These are phyloP conservation scores for Scaptomyza montana DNA, from an alignment of 1,140 invertebrate species.

Conservation along the genomic window DNA sequence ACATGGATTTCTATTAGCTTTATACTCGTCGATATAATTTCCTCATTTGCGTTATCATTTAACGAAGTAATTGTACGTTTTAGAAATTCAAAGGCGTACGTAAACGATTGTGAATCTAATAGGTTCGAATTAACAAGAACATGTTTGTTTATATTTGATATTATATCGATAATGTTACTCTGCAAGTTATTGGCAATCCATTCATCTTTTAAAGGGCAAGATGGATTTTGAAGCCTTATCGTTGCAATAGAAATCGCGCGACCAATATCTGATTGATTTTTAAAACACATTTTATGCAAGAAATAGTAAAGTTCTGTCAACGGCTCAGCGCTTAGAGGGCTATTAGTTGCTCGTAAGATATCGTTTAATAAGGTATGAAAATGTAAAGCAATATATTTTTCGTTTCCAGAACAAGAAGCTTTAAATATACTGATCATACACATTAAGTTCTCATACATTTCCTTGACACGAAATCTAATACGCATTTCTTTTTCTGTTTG, in stretches of 20 bases:
- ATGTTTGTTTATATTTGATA: conserved; percentile 46
- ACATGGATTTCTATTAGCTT: conserved; percentile 90
- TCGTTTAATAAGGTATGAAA: conserved; percentile 87
- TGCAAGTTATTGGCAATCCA: conserved; percentile 91
- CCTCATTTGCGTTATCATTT: conserved; percentile 85
- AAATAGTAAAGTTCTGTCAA: conserved; percentile 87
- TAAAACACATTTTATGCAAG: conserved; percentile 81
- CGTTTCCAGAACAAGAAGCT: conserved; percentile 87
- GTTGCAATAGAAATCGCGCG: conserved; percentile 87
- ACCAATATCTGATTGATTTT: conserved; percentile 33
- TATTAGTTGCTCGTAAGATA: conserved; percentile 87
- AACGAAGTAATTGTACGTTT: conserved; percentile 86
- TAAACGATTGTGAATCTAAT: conserved; percentile 88
- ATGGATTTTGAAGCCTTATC: conserved; percentile 89
- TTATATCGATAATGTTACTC: conserved; percentile 56
- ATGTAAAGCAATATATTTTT: conserved; percentile 86
- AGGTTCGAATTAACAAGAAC: conserved; percentile 26
- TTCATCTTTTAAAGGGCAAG: conserved; percentile 89
- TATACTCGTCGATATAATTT: conserved; percentile 87
- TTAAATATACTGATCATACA: conserved; percentile 87
- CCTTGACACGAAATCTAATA: conserved; percentile 86
- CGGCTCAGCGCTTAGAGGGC: conserved; percentile 88
- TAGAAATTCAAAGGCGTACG: conserved; percentile 92
- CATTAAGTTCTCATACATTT: conserved; percentile 87
- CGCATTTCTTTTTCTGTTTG: conserved; percentile 94